Evolutionary conservation across 2,888 invertebrate species (phyloP), one percentile per base, ranked within the genome.

Genomic region (Dichetophora obliterata): DNA sequence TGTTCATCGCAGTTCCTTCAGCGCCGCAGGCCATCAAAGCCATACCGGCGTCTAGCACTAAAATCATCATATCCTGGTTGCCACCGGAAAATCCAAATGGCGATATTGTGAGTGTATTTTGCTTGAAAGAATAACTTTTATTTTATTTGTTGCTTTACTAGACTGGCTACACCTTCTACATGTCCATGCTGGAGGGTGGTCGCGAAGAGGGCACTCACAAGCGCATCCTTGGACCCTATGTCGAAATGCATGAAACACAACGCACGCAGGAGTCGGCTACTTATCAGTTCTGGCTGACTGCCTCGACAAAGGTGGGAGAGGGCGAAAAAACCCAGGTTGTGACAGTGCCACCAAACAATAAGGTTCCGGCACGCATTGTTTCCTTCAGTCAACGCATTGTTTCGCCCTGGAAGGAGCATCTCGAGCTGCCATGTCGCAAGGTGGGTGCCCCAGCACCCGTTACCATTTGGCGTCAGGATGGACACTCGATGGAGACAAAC

Each of bases 21-120:
- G 93, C 95, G 59, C 97, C 97, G 59, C 95, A 95, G 52, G 95
- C 95, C 83, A 95, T 98, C 82, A 98, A 97, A 91, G 96, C 97
- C 3, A 94, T 95, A 75, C 93, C 96, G 73, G 95, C 95, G 81
- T 95, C 96, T 52, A 92, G 94, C 57, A 95, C 95, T 86, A 95
- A 95, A 89, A 95, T 96, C 82, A 91, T 96, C 76, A 93, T 96
- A 54, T 95, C 97, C 22, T 98, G 98, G 98, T 91, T 95, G 80
- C 96, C 96, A 19, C 97, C 98, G 0, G 90, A 93, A 24, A 92
- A 93, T 80, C 94, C 94, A 63, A 98, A 98, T 87, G 98, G 98
- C 24, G 92, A 94, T 75, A 91, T 96, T 27, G 94, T 94, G 86
- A 87, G 86, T 87, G 48, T 78, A 11, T 8, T 6, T 4, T 14